Evolutionary conservation across 2,888 invertebrate genomes (phyloP).

Genomic region (Cryptops parisi): DNA sequence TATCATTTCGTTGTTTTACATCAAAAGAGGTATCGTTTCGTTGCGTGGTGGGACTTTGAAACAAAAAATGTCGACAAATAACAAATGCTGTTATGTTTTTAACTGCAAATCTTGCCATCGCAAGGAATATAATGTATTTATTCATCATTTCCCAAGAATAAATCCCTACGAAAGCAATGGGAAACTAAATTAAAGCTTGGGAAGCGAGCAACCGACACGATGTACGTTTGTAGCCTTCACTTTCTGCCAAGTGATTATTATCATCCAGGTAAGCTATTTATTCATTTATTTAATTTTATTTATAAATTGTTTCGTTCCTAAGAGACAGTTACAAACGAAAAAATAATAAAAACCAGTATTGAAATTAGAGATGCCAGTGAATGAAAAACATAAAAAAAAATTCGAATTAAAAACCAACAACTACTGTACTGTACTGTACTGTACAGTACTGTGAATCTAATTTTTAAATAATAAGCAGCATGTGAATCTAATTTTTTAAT

Average conservation of each 20-base stretch:
- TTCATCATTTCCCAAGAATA: slow-evolving; percentile 1
- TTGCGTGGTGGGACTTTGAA: too few species aligned
- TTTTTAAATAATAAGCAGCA: too few species aligned
- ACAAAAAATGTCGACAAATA: too few species aligned
- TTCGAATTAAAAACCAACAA: too few species aligned
- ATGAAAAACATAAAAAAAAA: background rate
- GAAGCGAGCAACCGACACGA: background rate
- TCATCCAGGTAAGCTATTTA: background rate
- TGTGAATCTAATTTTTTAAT: too few species aligned
- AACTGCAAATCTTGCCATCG: background rate
- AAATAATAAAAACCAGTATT: background rate
- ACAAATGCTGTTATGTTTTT: slow-evolving; percentile 1
- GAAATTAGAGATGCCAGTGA: background rate
- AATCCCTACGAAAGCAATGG: background rate
- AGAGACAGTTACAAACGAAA: background rate
- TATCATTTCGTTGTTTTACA: too few species aligned
- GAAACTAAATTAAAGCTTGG: slow-evolving; percentile 1
- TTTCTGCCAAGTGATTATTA: background rate
- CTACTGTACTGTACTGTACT: too few species aligned
- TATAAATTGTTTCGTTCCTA: background rate
- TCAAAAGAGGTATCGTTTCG: too few species aligned
- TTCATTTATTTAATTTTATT: background rate
- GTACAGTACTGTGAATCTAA: too few species aligned
- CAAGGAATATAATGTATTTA: background rate
- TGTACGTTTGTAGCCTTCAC: slow-evolving; percentile 1